Evolutionary conservation across 2,113 vertebrate species (phyloP).

Genomic region (Chionis minor): DNA sequence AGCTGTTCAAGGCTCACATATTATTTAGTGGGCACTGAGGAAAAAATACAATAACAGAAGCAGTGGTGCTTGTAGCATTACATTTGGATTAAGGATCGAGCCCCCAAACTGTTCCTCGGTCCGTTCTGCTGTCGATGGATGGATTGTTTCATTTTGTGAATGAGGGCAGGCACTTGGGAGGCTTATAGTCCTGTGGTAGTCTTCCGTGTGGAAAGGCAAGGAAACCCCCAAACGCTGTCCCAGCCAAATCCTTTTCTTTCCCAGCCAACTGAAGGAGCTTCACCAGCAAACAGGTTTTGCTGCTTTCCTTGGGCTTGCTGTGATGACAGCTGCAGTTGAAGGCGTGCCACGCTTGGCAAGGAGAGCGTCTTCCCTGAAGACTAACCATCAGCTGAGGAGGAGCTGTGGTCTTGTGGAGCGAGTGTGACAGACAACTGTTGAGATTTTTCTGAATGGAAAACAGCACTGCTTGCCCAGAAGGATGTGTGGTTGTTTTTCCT

Average conservation of each 20-base stretch:
- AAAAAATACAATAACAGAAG: background rate
- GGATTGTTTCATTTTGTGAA: background rate
- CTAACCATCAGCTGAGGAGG: background rate
- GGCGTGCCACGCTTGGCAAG: background rate
- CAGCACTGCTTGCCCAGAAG: background rate
- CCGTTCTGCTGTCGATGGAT: no score
- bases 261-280: background rate
- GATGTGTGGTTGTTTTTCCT: background rate
- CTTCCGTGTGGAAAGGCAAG: background rate
- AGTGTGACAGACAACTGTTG: background rate
- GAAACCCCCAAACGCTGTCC: background rate
- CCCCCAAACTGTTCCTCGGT: background rate
- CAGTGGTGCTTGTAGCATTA: background rate
- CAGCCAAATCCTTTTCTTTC: background rate
- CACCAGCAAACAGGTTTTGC: constrained; percentile 11
- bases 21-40: background rate
- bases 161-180: background rate
- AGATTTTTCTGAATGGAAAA: constrained; percentile 9
- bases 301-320: background rate
- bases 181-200: background rate
- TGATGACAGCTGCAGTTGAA: background rate
- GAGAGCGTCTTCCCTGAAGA: background rate
- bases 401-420: background rate
- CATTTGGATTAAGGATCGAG: background rate
- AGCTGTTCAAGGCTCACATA: fast-evolving